These are phyloP conservation scores for Scelioninae gen. 1 DNA, from an alignment of 2,888 invertebrate species.

Conservation along the genomic window DNA sequence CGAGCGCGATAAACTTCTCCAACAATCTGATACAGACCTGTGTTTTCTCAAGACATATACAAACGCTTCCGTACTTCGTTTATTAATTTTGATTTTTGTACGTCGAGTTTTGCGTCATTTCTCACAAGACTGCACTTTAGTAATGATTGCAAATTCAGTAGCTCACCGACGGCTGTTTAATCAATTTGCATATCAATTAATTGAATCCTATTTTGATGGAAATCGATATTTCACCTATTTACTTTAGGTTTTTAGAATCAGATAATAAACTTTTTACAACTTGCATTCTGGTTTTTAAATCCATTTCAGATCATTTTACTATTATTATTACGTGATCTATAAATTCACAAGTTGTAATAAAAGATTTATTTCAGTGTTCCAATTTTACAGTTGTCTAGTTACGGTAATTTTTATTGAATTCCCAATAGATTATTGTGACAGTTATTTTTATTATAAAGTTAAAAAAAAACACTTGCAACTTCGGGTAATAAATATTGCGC, in stretches of 20 bases:
- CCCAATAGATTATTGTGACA: slow-evolving; percentile 10
- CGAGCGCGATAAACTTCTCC: slow-evolving; percentile 64
- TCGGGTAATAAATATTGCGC: neutral
- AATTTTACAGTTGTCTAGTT: slow-evolving; percentile 21
- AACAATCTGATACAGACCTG: slow-evolving; percentile 68
- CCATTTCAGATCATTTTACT: neutral
- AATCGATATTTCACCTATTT: slow-evolving; percentile 6
- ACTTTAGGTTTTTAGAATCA: neutral
- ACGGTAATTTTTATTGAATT: slow-evolving; percentile 7
- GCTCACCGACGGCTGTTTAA: slow-evolving; percentile 3
- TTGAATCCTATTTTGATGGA: slow-evolving; percentile 27
- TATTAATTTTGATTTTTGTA: slow-evolving; percentile 61
- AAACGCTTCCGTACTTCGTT: slow-evolving; percentile 49
- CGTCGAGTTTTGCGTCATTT: slow-evolving; percentile 31
- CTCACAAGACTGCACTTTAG: slow-evolving; percentile 45
- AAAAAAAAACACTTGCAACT: slow-evolving; percentile 1
- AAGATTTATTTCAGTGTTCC: slow-evolving; percentile 14
- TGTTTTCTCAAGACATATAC: slow-evolving; percentile 57
- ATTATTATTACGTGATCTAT: neutral
- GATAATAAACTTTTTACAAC: too few species aligned
- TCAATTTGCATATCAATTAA: slow-evolving; percentile 30
- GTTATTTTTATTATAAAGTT: slow-evolving; percentile 4
- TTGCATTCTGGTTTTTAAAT: neutral
- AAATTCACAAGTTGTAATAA: slow-evolving; percentile 9
- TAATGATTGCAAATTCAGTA: slow-evolving; percentile 14